Conservation (phyloP, 2,888 invertebrate species). For the Callimorpha dominula region DNA sequence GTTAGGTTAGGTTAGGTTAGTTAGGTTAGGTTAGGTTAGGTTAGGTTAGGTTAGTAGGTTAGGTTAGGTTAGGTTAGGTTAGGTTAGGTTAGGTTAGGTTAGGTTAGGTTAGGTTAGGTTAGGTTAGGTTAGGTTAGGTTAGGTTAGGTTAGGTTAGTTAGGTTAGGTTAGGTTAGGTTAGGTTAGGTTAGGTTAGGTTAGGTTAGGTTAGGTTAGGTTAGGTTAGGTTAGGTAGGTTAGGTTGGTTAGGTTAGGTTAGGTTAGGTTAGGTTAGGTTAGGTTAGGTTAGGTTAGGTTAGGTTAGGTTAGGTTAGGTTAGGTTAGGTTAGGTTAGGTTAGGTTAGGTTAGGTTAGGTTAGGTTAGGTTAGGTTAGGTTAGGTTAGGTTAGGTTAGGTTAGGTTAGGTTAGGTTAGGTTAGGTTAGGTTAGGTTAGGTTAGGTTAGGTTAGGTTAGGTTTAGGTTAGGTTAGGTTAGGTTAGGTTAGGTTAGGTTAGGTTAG, state of each 20-base stretch:
- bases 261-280: constrained; percentile 16
- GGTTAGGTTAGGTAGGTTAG: constrained; percentile 27
- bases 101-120: constrained; percentile 30
- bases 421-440: constrained; percentile 28
- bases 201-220: constrained; percentile 23
- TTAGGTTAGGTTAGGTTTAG: constrained; percentile 22
- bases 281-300: constrained; percentile 19
- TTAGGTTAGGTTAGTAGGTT: too few relatives aligned
- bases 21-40: constrained; percentile 17
- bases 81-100: constrained; percentile 26
- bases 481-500: constrained; percentile 26
- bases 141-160: constrained; percentile 32
- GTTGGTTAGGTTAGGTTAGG: constrained; percentile 23
- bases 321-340: constrained; percentile 33
- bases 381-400: constrained; percentile 25
- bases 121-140: constrained; percentile 34
- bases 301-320: constrained; percentile 31
- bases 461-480: constrained; percentile 28
- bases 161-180: constrained; percentile 43
- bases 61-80: constrained; percentile 22
- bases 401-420: constrained; percentile 28
- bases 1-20: constrained; percentile 28
- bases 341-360: constrained; percentile 35
- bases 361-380: constrained; percentile 33
- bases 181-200: constrained; percentile 27